A percentile compares a stretch with the other conserved stretches of the same genome.
phyloP scores from a whole-genome alignment of 2,113 vertebrate species.

The Cinclus cinclus region DNA sequence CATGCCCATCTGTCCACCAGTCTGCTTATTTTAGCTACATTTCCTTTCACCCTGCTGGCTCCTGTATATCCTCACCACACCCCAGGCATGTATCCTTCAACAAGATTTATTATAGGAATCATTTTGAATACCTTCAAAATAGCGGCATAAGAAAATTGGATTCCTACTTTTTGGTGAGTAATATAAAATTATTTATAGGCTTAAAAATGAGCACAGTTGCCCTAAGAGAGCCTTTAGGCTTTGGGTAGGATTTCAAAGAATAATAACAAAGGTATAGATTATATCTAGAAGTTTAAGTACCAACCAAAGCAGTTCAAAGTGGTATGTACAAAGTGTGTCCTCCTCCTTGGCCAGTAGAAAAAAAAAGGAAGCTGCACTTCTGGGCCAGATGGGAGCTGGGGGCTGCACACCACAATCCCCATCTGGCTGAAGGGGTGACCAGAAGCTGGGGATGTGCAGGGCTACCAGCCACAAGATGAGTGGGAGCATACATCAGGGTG shows the following conservation, averaged over 20 bases:
- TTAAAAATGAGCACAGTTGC: slow-evolving; percentile 2
- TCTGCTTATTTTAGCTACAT: slow-evolving; percentile 33
- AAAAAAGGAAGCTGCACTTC: not conserved
- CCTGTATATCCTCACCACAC: not conserved
- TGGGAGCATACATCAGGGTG: rapidly evolving
- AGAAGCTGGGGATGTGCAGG: not conserved
- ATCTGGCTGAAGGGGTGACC: not conserved
- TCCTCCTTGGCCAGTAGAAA: not conserved
- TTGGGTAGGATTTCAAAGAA: not conserved
- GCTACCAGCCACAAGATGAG: not conserved
- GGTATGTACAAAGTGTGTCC: not conserved
- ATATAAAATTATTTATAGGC: slow-evolving; percentile 33
- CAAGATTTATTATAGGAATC: slow-evolving; percentile 17
- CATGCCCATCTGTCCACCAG: slow-evolving; percentile 36
- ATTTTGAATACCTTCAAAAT: slow-evolving; percentile 35
- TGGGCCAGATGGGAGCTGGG: not conserved
- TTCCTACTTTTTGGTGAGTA: slow-evolving; percentile 6
- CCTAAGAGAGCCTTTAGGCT: not conserved
- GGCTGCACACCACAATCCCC: not conserved
- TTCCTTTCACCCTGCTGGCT: slow-evolving; percentile 15
- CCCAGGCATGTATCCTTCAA: slow-evolving; percentile 45
- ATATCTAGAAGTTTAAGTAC: not conserved
- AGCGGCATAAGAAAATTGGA: slow-evolving; percentile 22
- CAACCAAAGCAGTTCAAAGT: not conserved
- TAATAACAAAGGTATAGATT: not conserved